phyloP scores from a whole-genome alignment of 2,797 vertebrate species.

The Onychomys torridus region DNA sequence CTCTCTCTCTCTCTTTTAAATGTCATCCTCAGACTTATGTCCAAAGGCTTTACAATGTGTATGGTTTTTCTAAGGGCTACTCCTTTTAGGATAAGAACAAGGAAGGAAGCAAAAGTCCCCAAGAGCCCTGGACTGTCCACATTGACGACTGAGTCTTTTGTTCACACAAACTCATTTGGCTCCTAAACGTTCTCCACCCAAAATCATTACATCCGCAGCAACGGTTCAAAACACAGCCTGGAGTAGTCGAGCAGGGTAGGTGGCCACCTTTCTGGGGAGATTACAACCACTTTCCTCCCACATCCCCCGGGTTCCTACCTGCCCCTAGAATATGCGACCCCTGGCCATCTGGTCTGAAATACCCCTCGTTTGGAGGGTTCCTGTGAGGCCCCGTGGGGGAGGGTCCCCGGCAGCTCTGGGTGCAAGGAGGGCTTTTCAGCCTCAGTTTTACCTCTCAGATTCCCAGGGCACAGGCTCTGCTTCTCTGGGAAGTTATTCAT shows the following conservation, averaged over 20 bases:
- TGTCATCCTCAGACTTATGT: background rate
- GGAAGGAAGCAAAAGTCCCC: constrained; percentile 95
- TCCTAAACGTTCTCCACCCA: constrained; percentile 93
- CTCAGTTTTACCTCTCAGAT: background rate
- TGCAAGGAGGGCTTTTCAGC: background rate
- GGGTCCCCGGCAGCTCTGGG: background rate
- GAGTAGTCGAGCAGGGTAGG: constrained; percentile 48
- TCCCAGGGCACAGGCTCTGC: background rate
- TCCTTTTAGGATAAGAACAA: constrained; percentile 93
- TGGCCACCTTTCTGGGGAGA: constrained; percentile 61
- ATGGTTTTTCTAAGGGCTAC: constrained; percentile 69
- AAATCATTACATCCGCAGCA: constrained; percentile 92
- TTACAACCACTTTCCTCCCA: background rate
- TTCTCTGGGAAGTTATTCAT: background rate
- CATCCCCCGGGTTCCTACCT: constrained; percentile 61
- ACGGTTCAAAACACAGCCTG: constrained; percentile 88
- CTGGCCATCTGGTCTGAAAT: constrained; percentile 56
- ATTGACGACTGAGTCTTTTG: constrained; percentile 94
- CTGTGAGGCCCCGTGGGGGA: background rate
- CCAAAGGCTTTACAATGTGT: background rate
- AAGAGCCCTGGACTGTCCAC: constrained; percentile 90
- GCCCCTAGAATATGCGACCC: constrained; percentile 22
- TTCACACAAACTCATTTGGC: constrained; percentile 91
- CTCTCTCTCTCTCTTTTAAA: background rate
- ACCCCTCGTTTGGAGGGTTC: background rate